phyloP scores from a whole-genome alignment of 2,888 invertebrate species.

The Teleiodes luculella region DNA sequence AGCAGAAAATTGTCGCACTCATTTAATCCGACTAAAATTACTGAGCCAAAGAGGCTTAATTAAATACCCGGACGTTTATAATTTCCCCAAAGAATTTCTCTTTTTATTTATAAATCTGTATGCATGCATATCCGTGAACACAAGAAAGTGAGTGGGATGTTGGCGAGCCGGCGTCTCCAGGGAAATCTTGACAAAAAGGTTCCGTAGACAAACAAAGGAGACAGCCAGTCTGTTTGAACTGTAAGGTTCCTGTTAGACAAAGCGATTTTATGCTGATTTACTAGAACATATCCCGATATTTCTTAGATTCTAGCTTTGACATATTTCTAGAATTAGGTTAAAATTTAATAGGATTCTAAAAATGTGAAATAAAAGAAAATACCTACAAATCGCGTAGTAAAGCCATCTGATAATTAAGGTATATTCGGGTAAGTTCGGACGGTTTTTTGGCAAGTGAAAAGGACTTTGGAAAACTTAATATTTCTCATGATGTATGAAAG shows the following conservation, averaged over 20 bases:
- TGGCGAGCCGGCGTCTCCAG: slow-evolving; percentile 44
- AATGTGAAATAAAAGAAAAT: no score
- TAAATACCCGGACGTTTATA: slow-evolving; percentile 31
- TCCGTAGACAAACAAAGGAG: slow-evolving; percentile 59
- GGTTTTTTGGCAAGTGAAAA: no score
- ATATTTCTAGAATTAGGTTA: no score
- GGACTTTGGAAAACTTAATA: no score
- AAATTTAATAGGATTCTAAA: no score
- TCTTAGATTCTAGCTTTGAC: no score
- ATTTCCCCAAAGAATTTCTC: slow-evolving; percentile 35
- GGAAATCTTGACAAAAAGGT: slow-evolving; percentile 73
- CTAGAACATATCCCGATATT: no score
- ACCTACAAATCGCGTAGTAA: no score
- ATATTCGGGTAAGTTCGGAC: no score
- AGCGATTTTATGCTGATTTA: not conserved
- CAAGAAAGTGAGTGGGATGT: slow-evolving; percentile 55
- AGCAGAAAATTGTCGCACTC: no score
- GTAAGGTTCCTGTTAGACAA: not conserved
- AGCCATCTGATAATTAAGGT: no score
- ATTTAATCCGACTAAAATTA: not conserved
- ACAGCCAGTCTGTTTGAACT: slow-evolving; percentile 24
- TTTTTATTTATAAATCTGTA: slow-evolving; percentile 55
- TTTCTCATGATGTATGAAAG: no score
- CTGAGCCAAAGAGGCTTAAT: slow-evolving; percentile 12
- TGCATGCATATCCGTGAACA: slow-evolving; percentile 61